phyloP scores from a whole-genome alignment of 2,888 invertebrate genomes.

The Drosophila nigritarsus region DNA sequence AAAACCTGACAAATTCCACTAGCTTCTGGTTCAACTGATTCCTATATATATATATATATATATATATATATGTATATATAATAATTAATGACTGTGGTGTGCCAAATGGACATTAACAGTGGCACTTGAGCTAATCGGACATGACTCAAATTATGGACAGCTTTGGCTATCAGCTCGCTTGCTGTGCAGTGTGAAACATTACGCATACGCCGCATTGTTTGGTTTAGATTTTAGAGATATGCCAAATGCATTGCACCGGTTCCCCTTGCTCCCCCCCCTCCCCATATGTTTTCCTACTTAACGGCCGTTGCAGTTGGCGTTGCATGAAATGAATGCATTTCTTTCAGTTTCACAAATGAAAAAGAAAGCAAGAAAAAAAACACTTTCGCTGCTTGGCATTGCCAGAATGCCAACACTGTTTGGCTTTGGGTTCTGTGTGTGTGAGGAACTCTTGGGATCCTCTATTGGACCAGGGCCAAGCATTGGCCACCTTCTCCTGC shows the following conservation, averaged over 20 bases:
- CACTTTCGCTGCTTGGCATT: conserved; percentile 78
- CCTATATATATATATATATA: neutral
- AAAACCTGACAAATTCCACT: conserved; percentile 19
- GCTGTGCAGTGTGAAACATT: conserved; percentile 45
- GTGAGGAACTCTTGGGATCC: conserved; percentile 32
- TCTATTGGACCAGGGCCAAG: conserved; percentile 46
- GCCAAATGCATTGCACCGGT: conserved; percentile 23
- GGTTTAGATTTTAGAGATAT: neutral
- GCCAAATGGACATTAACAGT: conserved; percentile 22
- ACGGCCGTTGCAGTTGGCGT: conserved; percentile 47
- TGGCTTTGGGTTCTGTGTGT: conserved; percentile 37
- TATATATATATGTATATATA: neutral
- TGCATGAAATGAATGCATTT: conserved; percentile 72
- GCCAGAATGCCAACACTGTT: conserved; percentile 61
- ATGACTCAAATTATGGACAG: conserved; percentile 14
- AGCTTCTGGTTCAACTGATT: neutral
- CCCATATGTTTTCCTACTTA: neutral
- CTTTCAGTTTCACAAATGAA: neutral
- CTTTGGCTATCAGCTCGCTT: conserved; percentile 14
- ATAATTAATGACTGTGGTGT: conserved; percentile 30
- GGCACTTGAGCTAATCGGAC: neutral
- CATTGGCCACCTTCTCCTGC: conserved; percentile 2
- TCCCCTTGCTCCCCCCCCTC: neutral
- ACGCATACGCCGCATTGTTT: conserved; percentile 59
- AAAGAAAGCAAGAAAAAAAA: conserved; percentile 28